Evolutionary conservation across 2,113 vertebrate species (phyloP).

Genomic region (Rallus limicola): DNA sequence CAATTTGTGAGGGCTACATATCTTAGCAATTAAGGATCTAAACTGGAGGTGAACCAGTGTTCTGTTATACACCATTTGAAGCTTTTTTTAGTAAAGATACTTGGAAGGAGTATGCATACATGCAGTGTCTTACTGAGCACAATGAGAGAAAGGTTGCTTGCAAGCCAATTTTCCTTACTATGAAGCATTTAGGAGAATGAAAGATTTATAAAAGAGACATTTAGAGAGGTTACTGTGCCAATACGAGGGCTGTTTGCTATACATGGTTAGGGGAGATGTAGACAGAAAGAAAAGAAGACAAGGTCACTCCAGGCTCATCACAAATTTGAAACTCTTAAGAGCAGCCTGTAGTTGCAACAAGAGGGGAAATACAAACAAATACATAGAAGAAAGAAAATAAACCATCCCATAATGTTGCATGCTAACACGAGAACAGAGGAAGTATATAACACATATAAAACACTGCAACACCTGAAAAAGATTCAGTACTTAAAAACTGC

Average conservation of each 20-base stretch:
- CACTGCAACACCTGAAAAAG: background rate
- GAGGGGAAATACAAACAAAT: background rate
- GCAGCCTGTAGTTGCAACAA: background rate
- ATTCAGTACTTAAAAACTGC: background rate
- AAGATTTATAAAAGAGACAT: conserved; percentile 31
- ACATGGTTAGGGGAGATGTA: background rate
- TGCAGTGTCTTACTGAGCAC: background rate
- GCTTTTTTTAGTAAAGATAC: background rate
- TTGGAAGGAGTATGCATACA: background rate
- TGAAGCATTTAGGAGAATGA: background rate
- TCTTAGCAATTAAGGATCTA: background rate
- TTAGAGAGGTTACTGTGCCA: conserved; percentile 17
- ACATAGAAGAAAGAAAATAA: background rate
- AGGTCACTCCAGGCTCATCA: background rate
- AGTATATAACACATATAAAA: background rate
- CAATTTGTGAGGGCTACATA: background rate
- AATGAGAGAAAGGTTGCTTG: background rate
- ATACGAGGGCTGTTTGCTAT: background rate
- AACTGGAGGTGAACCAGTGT: background rate
- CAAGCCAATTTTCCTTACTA: conserved; percentile 25
- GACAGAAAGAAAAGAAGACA: background rate
- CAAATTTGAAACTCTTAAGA: background rate
- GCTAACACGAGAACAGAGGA: background rate
- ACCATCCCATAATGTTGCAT: background rate
- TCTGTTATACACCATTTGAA: background rate